A percentile compares a stretch with the other conserved stretches of the same genome.
These are phyloP conservation scores for Mythimna lalbum DNA, from an alignment of 2,888 invertebrate species.

Conservation along the genomic window DNA sequence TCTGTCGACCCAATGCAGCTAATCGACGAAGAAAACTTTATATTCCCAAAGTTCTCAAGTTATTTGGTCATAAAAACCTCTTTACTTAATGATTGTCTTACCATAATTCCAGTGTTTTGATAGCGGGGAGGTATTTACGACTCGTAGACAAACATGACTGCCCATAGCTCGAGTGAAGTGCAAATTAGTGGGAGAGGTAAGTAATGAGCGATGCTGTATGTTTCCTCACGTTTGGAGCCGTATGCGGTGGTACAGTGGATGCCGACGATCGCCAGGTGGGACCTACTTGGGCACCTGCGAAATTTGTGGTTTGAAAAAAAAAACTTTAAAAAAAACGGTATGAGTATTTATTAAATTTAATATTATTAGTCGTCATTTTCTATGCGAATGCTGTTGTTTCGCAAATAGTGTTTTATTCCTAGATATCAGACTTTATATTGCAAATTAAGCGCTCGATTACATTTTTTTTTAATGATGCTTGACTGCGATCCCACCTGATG, in stretches of 20 bases:
- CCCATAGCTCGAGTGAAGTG: conserved; percentile 35
- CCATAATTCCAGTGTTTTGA: conserved; percentile 26
- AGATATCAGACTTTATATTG: too few species aligned
- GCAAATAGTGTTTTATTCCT: too few species aligned
- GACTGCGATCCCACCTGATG: too few species aligned
- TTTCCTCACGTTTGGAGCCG: conserved; percentile 38
- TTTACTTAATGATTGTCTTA: conserved; percentile 4
- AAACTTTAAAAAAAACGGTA: too few species aligned
- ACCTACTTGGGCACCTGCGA: not conserved
- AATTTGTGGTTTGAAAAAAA: too few species aligned
- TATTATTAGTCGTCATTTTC: too few species aligned
- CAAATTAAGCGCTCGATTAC: too few species aligned
- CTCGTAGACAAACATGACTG: conserved; percentile 14
- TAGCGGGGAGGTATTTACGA: conserved; percentile 40
- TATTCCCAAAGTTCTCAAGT: not conserved
- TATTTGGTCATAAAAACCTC: conserved; percentile 6
- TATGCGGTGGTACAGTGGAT: conserved; percentile 1
- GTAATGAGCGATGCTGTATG: conserved; percentile 41
- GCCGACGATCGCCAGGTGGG: conserved; percentile 30
- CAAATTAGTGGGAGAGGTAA: conserved; percentile 44
- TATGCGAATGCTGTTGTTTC: too few species aligned
- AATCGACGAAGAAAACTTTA: not conserved
- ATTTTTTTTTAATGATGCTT: too few species aligned
- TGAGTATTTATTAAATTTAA: too few species aligned
- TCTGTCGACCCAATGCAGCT: too few species aligned